A percentile compares a stretch with the other conserved stretches of the same genome.
These are phyloP conservation scores for Phalacrocorax pelagicus DNA, from an alignment of 2,113 vertebrate genomes.

Conservation along the genomic window DNA sequence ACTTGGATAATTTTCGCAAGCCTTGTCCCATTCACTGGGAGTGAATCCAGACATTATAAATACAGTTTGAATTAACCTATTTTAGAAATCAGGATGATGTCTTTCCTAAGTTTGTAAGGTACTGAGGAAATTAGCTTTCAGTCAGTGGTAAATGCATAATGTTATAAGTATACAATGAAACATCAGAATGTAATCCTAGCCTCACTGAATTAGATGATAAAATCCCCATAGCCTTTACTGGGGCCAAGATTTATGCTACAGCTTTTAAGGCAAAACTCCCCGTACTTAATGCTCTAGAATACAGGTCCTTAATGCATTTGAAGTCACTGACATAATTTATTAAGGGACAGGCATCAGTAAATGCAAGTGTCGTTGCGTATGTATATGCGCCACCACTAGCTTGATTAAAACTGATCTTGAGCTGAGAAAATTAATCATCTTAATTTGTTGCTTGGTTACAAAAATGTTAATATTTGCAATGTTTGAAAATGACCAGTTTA, in stretches of 20 bases:
- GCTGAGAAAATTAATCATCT: not conserved
- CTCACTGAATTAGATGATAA: not conserved
- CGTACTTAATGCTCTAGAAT: not conserved
- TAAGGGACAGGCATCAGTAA: conserved; percentile 67
- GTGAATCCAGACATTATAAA: not conserved
- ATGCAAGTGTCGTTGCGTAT: conserved; percentile 12
- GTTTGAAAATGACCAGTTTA: conserved; percentile 43
- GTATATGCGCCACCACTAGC: conserved; percentile 20
- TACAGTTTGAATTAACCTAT: not conserved
- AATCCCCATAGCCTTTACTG: not conserved
- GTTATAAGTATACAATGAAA: not conserved
- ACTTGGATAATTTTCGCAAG: conserved; percentile 26
- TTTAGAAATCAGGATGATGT: not conserved
- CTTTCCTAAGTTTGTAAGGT: not conserved
- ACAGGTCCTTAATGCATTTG: not conserved
- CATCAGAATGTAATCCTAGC: not conserved
- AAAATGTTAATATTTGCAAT: conserved; percentile 45
- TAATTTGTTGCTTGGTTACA: conserved; percentile 49
- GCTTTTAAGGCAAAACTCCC: not conserved
- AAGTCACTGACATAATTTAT: not conserved
- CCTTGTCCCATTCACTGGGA: conserved; percentile 11
- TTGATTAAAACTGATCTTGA: conserved; percentile 49
- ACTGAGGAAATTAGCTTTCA: not conserved
- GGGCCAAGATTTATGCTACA: not conserved
- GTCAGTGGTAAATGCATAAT: not conserved